Base-by-base conservation (phyloP, 2,113 vertebrate genomes). In the Syngnathus scovelli region DNA sequence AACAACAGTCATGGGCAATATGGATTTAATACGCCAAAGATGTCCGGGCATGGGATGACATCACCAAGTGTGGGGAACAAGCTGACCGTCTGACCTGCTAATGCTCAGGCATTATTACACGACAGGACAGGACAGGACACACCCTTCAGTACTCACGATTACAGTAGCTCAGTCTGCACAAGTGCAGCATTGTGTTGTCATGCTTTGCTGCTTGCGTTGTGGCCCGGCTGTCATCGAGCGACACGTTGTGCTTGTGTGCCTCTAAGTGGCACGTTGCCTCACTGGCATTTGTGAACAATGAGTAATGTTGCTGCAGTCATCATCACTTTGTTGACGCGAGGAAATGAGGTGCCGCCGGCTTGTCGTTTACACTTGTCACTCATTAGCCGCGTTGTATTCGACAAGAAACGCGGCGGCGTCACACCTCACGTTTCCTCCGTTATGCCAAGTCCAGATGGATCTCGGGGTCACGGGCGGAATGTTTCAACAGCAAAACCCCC, bases 291-390 rank as follows among this genome's bases (percentile, higher is more conserved):
- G 71, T 0, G 18, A 77, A 68, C 74, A 67, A 39, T 68, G 67
- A 73, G 62, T 76, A 66, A 76, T 66, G 27, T 9, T 16, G 68
- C 78, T 69, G 21, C 37, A 54, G 73, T 68, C 66, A 12, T 70
- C 61, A 13, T 1, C 67, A 54, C 78, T 74, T 77, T 86, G 83
- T 84, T 88, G 80, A 74, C 63, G 38, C 48, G 77, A 59, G 84
- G 71, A 83, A 86, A 79, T 70, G 41, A 75, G 77, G 62, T 76
- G 79, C 75, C 65, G 7, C 5, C 54, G 72, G 78, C 54, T 18
- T 19, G 70, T 51, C 75, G 67, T 70, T 70, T 21, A 60, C 55
- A 61, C 63, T 62, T 44, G 64, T 75, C 61, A 49, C 67, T 71
- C 65, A 49, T 70, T 54, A 62, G 67, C 10, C 56, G 68, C 27